Conservation (phyloP, 2,888 invertebrate genomes). For the Rapana venosa region DNA sequence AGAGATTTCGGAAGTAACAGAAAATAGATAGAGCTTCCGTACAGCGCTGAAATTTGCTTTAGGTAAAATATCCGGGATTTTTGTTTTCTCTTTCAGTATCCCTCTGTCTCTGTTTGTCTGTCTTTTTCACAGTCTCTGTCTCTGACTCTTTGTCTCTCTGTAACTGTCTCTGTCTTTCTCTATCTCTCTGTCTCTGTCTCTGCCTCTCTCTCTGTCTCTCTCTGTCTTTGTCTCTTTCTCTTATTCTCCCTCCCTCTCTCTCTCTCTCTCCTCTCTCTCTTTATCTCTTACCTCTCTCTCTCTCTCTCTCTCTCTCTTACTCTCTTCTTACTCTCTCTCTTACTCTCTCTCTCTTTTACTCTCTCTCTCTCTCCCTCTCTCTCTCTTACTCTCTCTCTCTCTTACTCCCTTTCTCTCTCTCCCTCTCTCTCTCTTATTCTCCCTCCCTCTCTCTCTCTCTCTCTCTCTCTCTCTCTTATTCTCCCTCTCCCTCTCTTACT, state of each 20-base stretch:
- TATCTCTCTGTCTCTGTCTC: neutral
- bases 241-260: neutral
- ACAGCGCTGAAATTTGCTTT: no score
- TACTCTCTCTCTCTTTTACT: neutral
- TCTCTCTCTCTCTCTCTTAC: neutral
- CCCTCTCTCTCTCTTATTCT: neutral
- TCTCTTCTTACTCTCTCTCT: no score
- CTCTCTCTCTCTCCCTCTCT: constrained; percentile 1
- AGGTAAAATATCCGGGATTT: no score
- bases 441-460: neutral
- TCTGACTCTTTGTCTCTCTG: neutral
- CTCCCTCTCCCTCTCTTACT: neutral
- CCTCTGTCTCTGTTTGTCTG: neutral
- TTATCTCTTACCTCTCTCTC: neutral
- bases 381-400: neutral
- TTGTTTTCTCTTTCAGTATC: neutral
- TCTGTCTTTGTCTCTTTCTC: neutral
- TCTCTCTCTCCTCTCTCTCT: neutral
- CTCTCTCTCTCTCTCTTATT: neutral
- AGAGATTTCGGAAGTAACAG: no score
- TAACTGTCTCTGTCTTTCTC: neutral
- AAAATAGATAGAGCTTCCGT: no score
- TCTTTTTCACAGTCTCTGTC: neutral
- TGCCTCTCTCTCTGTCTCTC: neutral
- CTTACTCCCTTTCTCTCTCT: neutral